Base-by-base conservation (phyloP, 2,797 vertebrate genomes). In the Sebastes vulpes region DNA sequence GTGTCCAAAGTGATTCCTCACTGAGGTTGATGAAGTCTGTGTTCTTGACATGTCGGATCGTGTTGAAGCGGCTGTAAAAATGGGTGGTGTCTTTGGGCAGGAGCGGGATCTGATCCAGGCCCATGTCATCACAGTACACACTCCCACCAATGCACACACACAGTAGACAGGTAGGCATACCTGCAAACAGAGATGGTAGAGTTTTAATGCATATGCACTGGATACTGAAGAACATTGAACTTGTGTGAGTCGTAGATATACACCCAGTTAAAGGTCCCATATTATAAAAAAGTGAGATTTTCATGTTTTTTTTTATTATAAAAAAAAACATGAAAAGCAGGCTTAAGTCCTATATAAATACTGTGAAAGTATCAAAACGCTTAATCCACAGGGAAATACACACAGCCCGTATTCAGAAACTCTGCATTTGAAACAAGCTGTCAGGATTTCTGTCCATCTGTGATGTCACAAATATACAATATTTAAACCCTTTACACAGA, bases 1-100 rank as follows among this genome's bases (percentile, higher is more conserved):
- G 3, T 61, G 14, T 26, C 9, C 21, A 58, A 61, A 57, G 8
- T 11, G 9, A 42, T 52, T 8, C 65, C 95, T 4, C 92, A 97
- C 97, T 92, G 56, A 97, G 92, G 75, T 96, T 96, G 8, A 18
- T n/a, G 77, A 97, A 97, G 77, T 96, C 96, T 0, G 46, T 54
- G 9, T 91, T 86, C 11, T 86, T 92, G 75, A 97, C 18, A 1
- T 52, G 78, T 0, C 72, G 61, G 81, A 97, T 96, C 75, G 85
- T 93, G 92, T 97, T 97, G 95, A 97, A 97, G 79, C 96, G 96
- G 8, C 94, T 95, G 0, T 97, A 97, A 42, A 97, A 96, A 89
- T 96, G 95, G 2, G 87, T 76, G 4, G 96, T 97, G 9, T 91
- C 95, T 32, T 93, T 95, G 0, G 97, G 96, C 72, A 97, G 94